These are phyloP conservation scores for Ferrisia virgata DNA, from an alignment of 2,888 invertebrate species.

Conservation along the genomic window DNA sequence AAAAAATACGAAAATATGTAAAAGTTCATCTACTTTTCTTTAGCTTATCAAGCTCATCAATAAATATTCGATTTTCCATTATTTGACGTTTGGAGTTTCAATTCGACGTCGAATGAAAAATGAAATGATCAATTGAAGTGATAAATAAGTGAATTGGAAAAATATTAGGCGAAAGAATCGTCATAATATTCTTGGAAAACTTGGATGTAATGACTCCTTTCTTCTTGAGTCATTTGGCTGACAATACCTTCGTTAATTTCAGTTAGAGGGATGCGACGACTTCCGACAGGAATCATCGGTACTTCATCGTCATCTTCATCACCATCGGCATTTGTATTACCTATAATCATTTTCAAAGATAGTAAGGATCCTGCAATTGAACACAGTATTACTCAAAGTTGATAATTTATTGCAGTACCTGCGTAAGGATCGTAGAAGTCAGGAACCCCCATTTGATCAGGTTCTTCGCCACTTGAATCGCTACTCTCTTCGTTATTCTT, in stretches of 20 bases:
- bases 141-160: background rate
- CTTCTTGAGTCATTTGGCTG: constrained; percentile 78
- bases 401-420: background rate
- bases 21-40: background rate
- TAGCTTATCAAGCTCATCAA: background rate
- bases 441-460: constrained; percentile 38
- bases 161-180: constrained; percentile 72
- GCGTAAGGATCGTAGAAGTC: constrained; percentile 41
- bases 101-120: background rate
- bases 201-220: constrained; percentile 91
- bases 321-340: constrained; percentile 64
- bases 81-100: background rate
- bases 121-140: background rate
- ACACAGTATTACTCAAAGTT: background rate
- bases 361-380: background rate
- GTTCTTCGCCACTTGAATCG: constrained; percentile 79
- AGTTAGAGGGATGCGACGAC: constrained; percentile 73
- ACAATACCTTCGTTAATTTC: constrained; percentile 77
- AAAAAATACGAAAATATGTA: background rate
- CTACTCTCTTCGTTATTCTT: constrained; percentile 55
- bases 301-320: constrained; percentile 71
- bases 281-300: constrained; percentile 78
- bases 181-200: constrained; percentile 91
- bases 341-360: constrained; percentile 41
- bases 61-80: background rate